Base-by-base conservation (phyloP, 2,797 vertebrate genomes). In the Sebastiscus tertius region DNA sequence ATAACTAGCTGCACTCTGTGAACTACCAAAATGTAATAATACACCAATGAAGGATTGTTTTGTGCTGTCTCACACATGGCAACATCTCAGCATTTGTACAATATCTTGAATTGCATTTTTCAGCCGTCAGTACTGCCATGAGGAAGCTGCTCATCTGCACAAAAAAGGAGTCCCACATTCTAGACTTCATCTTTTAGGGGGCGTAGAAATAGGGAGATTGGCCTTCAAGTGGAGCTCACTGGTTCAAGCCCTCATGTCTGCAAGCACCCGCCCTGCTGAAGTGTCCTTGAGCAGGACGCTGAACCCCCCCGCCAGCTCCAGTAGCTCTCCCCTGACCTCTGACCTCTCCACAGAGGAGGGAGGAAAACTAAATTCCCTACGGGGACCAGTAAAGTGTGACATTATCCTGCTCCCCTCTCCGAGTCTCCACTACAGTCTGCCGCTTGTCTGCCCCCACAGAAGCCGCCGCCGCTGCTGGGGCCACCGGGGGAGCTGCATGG, bases 371-470 rank as follows among this genome's bases (percentile, higher is more conserved):
- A 90, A 86, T 80, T 74, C 87, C 88, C 88, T 84, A 72, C 71
- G 75, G 92, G 92, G 89, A 81, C 83, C 84, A 86, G 90, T 92
- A 90, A 92, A 92, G 91, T 91, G 89, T 93, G 87, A 90, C 90
- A 89, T 93, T 88, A 81, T 91, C 89, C 85, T 90, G 89, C 88
- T 81, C 83, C 85, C 82, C 79, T 90, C 91, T 88, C 79, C 93
- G 77, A 94, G 92, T 87, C 94, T 91, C 92, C 92, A 94, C 96
- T 95, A 96, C 96, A 96, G 95, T 96, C 92, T 96, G 95, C 96
- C 96, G 94, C 96, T 96, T 96, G 95, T 96, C 94, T 96, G 96
- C 96, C 96, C 93, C 95, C 96, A 96, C 96, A 96, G 96, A 96
- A 96, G 95, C 94, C 87, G 90, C 88, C 75, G 91, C 86, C 70